Percentiles rank a stretch among this genome's conserved stretches.
These are phyloP conservation scores for Aphelenchoides avenae DNA, from an alignment of 1,140 invertebrate genomes.

Conservation along the genomic window DNA sequence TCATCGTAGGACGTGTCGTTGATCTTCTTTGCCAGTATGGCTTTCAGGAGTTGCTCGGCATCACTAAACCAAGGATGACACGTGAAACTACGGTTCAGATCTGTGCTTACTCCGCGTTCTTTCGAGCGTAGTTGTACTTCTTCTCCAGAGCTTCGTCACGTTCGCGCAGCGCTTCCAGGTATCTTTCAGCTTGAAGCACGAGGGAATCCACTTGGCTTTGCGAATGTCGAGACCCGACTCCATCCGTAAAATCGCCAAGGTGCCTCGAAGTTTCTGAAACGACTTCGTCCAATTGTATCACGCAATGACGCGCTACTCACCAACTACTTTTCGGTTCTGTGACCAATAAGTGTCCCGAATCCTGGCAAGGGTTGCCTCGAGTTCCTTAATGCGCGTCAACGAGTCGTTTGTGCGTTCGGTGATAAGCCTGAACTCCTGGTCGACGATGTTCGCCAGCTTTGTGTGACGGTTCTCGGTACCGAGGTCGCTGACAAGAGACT, in stretches of 20 bases:
- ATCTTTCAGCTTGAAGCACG: constrained; percentile 41
- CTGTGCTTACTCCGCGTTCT: constrained; percentile 39
- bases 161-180: constrained; percentile 42
- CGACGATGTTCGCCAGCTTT: constrained; percentile 31
- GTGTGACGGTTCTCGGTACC: constrained; percentile 10
- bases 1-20: constrained; percentile 52
- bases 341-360: constrained; percentile 17
- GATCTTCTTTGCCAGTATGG: constrained; percentile 50
- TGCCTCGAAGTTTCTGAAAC: constrained; percentile 34
- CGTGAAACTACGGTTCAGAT: constrained; percentile 9
- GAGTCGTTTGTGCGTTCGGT: constrained; percentile 40
- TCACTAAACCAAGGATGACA: constrained; percentile 23
- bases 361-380: constrained; percentile 18
- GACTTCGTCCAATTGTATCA: neutral
- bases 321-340: constrained; percentile 28
- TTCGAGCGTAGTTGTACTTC: constrained; percentile 45
- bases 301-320: constrained; percentile 10
- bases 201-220: constrained; percentile 27
- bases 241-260: constrained; percentile 23
- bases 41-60: constrained; percentile 41
- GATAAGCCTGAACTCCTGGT: constrained; percentile 43
- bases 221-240: neutral
- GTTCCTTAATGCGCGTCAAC: constrained; percentile 2
- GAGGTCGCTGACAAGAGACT: constrained; percentile 15
- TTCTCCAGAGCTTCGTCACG: constrained; percentile 50